Conservation (phyloP, 2,888 invertebrate species). For the Pandemis heparana region DNA sequence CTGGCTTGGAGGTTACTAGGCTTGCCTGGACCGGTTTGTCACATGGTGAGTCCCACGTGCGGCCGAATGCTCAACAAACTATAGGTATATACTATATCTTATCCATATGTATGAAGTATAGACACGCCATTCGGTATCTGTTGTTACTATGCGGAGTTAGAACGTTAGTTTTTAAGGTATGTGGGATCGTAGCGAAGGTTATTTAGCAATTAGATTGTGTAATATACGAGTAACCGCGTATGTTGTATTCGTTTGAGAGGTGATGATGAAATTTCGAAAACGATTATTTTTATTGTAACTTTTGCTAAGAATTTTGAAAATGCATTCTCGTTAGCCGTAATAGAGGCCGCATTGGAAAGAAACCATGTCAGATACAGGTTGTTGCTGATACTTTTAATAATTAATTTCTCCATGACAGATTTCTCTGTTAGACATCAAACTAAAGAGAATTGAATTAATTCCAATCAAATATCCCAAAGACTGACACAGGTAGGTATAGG, state of each 20-base stretch:
- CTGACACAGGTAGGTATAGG: no score
- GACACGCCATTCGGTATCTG: constrained; percentile 20
- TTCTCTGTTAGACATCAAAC: no score
- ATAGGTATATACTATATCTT: constrained; percentile 35
- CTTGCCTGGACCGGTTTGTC: constrained; percentile 81
- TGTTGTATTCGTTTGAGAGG: neutral
- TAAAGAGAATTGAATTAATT: no score
- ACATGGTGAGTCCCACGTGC: constrained; percentile 82
- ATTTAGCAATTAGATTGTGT: neutral
- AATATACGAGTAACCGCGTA: neutral
- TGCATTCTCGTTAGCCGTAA: no score
- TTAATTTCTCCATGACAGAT: no score
- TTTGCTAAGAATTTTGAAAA: no score
- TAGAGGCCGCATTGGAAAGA: no score
- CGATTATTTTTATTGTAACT: no score
- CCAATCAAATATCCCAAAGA: no score
- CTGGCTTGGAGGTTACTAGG: constrained; percentile 84
- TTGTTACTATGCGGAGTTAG: constrained; percentile 35
- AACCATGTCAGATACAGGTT: no score
- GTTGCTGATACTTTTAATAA: no score
- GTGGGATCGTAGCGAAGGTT: neutral
- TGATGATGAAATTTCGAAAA: neutral
- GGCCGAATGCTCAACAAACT: constrained; percentile 62
- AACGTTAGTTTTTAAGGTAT: neutral
- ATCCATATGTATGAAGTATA: constrained; percentile 40